phyloP scores from a whole-genome alignment of 2,113 vertebrate genomes.

The Xyrauchen texanus region DNA sequence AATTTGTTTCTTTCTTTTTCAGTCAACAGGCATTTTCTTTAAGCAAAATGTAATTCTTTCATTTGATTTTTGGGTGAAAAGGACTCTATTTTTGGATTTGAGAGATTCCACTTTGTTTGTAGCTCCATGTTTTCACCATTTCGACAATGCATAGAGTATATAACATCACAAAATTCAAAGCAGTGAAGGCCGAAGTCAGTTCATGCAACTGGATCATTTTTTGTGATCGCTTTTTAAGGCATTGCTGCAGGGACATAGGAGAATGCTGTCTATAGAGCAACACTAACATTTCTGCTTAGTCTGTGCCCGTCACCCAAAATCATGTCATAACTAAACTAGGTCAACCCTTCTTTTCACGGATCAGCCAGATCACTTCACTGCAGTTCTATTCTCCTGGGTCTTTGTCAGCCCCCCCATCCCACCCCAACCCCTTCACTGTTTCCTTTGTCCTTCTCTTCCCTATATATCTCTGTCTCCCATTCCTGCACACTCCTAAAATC shows the following conservation, averaged over 20 bases:
- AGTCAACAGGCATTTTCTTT: too few relatives aligned
- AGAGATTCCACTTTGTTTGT: too few relatives aligned
- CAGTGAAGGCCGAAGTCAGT: slow-evolving; percentile 10
- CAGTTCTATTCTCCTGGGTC: slow-evolving; percentile 43
- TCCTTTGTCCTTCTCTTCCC: too few relatives aligned
- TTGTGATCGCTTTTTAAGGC: not conserved
- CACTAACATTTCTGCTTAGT: slow-evolving; percentile 66
- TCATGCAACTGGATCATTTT: not conserved
- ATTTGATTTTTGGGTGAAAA: too few relatives aligned
- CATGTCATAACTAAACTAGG: slow-evolving; percentile 72
- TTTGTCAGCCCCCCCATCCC: slow-evolving; percentile 33
- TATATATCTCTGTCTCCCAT: not conserved
- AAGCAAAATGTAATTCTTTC: too few relatives aligned
- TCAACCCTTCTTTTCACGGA: slow-evolving; percentile 60
- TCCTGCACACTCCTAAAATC: not conserved
- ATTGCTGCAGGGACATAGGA: slow-evolving; percentile 13
- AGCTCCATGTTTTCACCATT: too few relatives aligned
- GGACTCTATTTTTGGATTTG: too few relatives aligned
- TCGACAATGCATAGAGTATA: not conserved
- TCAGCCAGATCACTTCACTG: slow-evolving; percentile 57
- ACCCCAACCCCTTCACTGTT: slow-evolving; percentile 25
- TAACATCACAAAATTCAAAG: not conserved
- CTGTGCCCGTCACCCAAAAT: slow-evolving; percentile 72
- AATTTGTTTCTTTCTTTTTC: too few relatives aligned
- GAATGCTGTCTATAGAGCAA: slow-evolving; percentile 63